Conservation (phyloP, 1,140 invertebrate species). For the Ganaspis sp. region DNA sequence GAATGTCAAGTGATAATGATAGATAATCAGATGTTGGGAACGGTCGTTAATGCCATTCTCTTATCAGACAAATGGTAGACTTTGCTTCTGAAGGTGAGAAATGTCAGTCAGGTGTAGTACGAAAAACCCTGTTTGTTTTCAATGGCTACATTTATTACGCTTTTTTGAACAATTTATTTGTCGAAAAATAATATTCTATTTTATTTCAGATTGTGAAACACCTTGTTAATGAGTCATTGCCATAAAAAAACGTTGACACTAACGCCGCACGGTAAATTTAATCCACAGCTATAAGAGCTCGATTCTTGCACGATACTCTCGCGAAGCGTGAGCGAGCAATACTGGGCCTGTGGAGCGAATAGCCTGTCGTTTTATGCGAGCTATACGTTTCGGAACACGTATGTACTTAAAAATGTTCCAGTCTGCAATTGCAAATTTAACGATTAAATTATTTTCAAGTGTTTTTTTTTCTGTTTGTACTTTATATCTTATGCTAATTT, state of each 20-base stretch:
- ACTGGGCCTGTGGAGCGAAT: conserved; percentile 67
- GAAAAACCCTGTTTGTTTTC: neutral
- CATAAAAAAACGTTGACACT: conserved; percentile 24
- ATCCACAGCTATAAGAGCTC: neutral
- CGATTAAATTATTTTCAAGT: too few species aligned
- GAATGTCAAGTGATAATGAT: neutral
- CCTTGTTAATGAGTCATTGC: conserved; percentile 7
- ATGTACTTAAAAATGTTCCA: too few species aligned
- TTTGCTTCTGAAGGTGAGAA: neutral
- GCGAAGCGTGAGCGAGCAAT: conserved; percentile 65
- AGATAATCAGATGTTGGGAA: neutral
- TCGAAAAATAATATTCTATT: neutral
- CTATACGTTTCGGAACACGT: conserved; percentile 41
- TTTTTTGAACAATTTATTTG: neutral
- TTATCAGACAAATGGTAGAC: neutral
- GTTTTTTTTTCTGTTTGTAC: too few species aligned
- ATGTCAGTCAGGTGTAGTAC: neutral
- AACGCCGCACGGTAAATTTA: conserved; percentile 9
- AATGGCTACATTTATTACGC: neutral
- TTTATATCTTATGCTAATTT: too few species aligned
- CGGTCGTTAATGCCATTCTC: neutral
- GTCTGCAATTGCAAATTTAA: conserved; percentile 50
- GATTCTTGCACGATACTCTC: conserved; percentile 60
- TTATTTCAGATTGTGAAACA: neutral
- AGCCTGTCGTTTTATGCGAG: conserved; percentile 69